Evolutionary conservation across 2,797 vertebrate species (phyloP).

Genomic region (Neostethus bicornis): DNA sequence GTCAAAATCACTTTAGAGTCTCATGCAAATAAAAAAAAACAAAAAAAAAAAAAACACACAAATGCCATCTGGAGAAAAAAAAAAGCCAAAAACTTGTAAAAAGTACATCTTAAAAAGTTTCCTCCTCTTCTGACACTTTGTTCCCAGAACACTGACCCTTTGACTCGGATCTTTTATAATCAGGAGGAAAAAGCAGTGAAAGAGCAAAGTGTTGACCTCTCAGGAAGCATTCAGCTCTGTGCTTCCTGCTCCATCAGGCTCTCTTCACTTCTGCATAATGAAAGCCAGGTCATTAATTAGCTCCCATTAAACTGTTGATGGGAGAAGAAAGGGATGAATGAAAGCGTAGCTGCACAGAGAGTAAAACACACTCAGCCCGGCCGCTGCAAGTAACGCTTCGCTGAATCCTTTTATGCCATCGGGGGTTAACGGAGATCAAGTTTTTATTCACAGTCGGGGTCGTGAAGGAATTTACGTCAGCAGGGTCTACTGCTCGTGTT

Average conservation of each 20-base stretch:
- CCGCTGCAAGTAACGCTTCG: slow-evolving; percentile 21
- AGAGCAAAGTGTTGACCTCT: slow-evolving; percentile 4
- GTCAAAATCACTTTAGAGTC: no score
- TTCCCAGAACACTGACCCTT: background rate
- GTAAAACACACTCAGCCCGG: background rate
- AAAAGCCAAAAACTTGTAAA: background rate
- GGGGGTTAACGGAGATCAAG: slow-evolving; percentile 32
- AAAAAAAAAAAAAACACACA: no score
- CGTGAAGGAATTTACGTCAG: slow-evolving; percentile 45
- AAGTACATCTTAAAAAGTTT: slow-evolving; percentile 6
- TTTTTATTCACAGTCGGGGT: slow-evolving; percentile 34
- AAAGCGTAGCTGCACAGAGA: background rate
- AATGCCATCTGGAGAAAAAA: no score
- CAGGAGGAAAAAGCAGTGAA: background rate
- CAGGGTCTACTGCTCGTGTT: slow-evolving; percentile 36
- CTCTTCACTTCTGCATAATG: slow-evolving; percentile 37
- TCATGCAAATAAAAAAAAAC: no score
- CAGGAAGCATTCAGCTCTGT: slow-evolving; percentile 21
- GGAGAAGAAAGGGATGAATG: slow-evolving; percentile 1
- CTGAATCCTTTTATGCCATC: slow-evolving; percentile 31
- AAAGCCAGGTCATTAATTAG: slow-evolving; percentile 54
- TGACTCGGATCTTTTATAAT: background rate
- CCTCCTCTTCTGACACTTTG: background rate
- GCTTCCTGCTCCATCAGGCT: slow-evolving; percentile 20
- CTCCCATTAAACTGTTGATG: slow-evolving; percentile 39